Conservation (phyloP, 2,113 vertebrate species). For the Erinaceus europaeus region DNA sequence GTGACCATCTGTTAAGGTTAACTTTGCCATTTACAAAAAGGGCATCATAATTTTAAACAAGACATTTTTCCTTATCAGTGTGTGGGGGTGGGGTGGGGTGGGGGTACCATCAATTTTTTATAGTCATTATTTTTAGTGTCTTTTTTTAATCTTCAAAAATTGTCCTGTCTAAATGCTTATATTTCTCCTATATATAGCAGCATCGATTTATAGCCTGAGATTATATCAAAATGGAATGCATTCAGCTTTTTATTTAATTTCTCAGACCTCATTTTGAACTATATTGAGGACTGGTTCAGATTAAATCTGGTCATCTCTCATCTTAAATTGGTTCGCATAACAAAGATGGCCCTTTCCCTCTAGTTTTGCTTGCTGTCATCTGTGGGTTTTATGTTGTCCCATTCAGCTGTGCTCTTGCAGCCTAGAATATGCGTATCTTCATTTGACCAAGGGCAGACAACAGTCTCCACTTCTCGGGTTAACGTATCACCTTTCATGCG, state of each 20-base stretch:
- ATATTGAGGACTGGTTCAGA: neutral
- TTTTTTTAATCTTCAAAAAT: conserved; percentile 47
- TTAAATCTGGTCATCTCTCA: neutral
- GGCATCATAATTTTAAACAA: conserved; percentile 45
- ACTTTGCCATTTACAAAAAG: conserved; percentile 59
- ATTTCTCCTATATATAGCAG: conserved; percentile 47
- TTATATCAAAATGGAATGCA: conserved; percentile 49
- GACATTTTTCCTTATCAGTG: conserved; percentile 47
- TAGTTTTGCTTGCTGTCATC: neutral
- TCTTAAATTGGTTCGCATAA: neutral
- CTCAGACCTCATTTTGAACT: conserved; percentile 45
- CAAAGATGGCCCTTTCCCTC: neutral
- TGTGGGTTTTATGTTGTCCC: neutral
- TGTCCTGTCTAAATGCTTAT: conserved; percentile 54
- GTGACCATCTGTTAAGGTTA: neutral
- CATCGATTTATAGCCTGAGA: conserved; percentile 42
- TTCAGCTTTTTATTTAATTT: conserved; percentile 50
- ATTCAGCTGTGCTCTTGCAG: neutral
- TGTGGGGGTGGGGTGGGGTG: no score
- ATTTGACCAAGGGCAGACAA: neutral
- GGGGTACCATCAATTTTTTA: conserved; percentile 48
- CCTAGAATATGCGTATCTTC: neutral
- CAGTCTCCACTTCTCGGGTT: neutral
- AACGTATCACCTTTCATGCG: rapidly evolving
- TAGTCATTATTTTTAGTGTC: conserved; percentile 31